A percentile compares a stretch with the other conserved stretches of the same genome.
These are phyloP conservation scores for Plectropomus leopardus DNA, from an alignment of 2,113 vertebrate genomes.

Conservation along the genomic window DNA sequence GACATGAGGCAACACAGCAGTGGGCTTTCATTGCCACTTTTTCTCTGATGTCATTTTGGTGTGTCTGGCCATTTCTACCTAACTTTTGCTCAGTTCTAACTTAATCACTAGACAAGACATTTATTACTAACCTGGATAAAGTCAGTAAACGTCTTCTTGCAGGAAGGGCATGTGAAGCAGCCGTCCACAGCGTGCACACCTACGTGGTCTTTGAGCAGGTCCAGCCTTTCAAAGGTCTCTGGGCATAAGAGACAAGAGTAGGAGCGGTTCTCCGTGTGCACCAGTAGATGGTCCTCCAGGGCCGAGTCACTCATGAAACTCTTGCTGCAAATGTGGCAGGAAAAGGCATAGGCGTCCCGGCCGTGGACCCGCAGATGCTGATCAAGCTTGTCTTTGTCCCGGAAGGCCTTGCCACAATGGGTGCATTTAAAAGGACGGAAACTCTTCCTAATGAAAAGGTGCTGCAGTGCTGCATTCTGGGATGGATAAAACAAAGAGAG, in stretches of 20 bases:
- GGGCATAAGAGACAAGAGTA: constrained; percentile 96
- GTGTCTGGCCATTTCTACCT: too few relatives aligned
- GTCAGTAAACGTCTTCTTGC: constrained; percentile 96
- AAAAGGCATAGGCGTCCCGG: constrained; percentile 91
- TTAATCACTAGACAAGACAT: not conserved
- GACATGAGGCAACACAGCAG: too few relatives aligned
- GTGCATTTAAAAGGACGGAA: constrained; percentile 97
- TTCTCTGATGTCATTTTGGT: too few relatives aligned
- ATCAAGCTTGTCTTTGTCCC: constrained; percentile 97
- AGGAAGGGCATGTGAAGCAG: constrained; percentile 94
- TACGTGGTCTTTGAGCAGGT: constrained; percentile 95
- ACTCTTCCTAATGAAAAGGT: constrained; percentile 96
- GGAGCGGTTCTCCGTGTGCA: constrained; percentile 94
- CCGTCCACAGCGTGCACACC: constrained; percentile 91
- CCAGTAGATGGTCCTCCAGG: constrained; percentile 93
- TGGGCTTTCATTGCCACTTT: too few relatives aligned
- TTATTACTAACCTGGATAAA: constrained; percentile 92
- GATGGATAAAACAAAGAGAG: constrained; percentile 23
- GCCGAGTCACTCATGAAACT: constrained; percentile 91
- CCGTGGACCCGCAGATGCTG: constrained; percentile 95
- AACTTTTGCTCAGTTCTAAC: not conserved
- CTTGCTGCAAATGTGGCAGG: constrained; percentile 96
- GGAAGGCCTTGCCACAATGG: constrained; percentile 96
- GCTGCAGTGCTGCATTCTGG: constrained; percentile 97
- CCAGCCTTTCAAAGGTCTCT: constrained; percentile 93